phyloP scores from a whole-genome alignment of 2,888 invertebrate genomes.

The Mythimna impura region DNA sequence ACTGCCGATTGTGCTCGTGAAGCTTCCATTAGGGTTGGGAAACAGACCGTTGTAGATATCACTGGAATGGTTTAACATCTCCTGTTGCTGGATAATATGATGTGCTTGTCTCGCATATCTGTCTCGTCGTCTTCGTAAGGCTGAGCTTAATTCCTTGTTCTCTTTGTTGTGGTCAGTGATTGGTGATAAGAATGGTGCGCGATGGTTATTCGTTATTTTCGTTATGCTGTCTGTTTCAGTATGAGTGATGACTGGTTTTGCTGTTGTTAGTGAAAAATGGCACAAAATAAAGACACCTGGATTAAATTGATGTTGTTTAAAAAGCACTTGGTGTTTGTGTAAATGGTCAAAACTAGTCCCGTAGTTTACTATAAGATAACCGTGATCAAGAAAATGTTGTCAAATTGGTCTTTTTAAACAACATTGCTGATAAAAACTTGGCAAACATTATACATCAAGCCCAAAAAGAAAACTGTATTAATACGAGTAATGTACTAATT shows the following conservation, averaged over 20 bases:
- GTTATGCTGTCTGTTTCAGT: slow-evolving; percentile 75
- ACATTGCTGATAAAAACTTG: slow-evolving; percentile 21
- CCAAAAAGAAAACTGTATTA: slow-evolving; percentile 21
- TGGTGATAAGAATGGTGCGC: slow-evolving; percentile 74
- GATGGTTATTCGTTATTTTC: slow-evolving; percentile 70
- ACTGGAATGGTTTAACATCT: slow-evolving; percentile 85
- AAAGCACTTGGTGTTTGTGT: slow-evolving; percentile 11
- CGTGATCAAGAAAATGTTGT: not conserved
- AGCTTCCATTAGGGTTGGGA: slow-evolving; percentile 57
- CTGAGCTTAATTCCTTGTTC: slow-evolving; percentile 94
- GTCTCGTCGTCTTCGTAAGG: slow-evolving; percentile 94
- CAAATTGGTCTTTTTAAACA: slow-evolving; percentile 36
- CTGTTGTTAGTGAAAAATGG: slow-evolving; percentile 83
- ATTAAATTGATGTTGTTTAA: slow-evolving; percentile 54
- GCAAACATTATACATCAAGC: slow-evolving; percentile 37
- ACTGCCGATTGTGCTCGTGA: slow-evolving; percentile 45
- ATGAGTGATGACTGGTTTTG: slow-evolving; percentile 74
- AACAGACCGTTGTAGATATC: slow-evolving; percentile 76
- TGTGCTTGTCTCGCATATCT: slow-evolving; percentile 96
- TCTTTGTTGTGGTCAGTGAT: slow-evolving; percentile 81
- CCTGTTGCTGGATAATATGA: slow-evolving; percentile 95
- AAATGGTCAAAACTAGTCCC: not conserved
- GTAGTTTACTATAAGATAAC: not conserved
- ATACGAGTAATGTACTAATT: slow-evolving; percentile 12
- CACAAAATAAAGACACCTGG: slow-evolving; percentile 68